Percentiles rank a stretch among this genome's conserved stretches.
Conservation (phyloP, 2,888 invertebrate genomes). For the Drosophila subsilvestris region DNA sequence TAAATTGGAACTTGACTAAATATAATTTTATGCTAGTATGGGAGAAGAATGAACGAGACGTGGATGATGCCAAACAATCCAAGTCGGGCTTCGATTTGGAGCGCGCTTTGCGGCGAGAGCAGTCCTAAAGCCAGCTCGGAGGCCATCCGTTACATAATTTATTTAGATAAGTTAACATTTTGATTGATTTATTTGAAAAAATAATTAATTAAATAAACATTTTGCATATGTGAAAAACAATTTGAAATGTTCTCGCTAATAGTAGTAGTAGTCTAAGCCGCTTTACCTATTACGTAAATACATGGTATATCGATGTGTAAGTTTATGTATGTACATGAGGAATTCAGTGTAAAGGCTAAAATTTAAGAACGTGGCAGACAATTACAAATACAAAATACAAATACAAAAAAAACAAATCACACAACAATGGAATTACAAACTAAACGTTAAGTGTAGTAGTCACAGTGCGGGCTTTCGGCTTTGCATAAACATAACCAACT, state of each 20-base stretch:
- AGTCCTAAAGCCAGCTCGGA: too few species aligned
- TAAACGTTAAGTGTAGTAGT: conserved; percentile 47
- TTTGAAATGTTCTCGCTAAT: conserved; percentile 35
- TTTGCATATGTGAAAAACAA: conserved; percentile 36
- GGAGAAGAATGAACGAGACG: too few species aligned
- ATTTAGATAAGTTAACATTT: conserved; percentile 4
- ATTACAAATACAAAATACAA: conserved; percentile 16
- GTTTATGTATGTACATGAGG: conserved; percentile 47
- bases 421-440: conserved; percentile 66
- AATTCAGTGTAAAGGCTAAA: conserved; percentile 35
- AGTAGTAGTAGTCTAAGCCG: conserved; percentile 14
- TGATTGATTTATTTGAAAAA: conserved; percentile 51
- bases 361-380: conserved; percentile 26
- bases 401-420: conserved; percentile 52
- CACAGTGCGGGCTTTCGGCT: conserved; percentile 45
- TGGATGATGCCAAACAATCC: too few species aligned
- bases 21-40: too few species aligned
- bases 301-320: conserved; percentile 30
- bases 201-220: conserved; percentile 43
- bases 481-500: conserved; percentile 24
- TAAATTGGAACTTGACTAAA: too few species aligned
- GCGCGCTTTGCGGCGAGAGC: too few species aligned
- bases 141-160: too few species aligned
- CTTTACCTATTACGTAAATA: conserved; percentile 39
- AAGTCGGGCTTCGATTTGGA: too few species aligned